Base-by-base conservation (phyloP, 2,888 invertebrate species). In the Lochmaea capreae region DNA sequence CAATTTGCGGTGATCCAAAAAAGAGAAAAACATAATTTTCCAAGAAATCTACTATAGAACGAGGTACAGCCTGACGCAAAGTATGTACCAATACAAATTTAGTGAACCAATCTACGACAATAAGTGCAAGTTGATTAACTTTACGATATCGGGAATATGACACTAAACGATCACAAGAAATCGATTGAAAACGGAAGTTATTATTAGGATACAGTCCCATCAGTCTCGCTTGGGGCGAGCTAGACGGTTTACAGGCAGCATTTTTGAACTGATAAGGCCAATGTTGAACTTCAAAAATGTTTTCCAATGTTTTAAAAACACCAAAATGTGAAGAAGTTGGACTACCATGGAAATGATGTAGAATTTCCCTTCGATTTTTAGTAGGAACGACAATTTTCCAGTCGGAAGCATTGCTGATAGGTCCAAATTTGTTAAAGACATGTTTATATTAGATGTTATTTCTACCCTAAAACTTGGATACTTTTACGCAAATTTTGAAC, bases 151-250 rank as follows among this genome's bases (percentile, higher is more conserved):
- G 57, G 1, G 77, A 72, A 42, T 79, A 68, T 1, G 79, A 77
- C 16, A 74, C 79, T 33, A 78, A 63, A 10, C 78, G 61, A 71
- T 79, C 77, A n/a, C 54, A 59, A 9, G 74, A 76, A 18, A 79
- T 59, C 18, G 77, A 58, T 46, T 77, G 73, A 52, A 69, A 76
- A 6, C 77, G 67, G 61, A 58, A 67, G 11, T 63, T 75, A 3
- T 59, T 71, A 39, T 67, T 58, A 12, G 22, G 2, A 22, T 52
- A 42, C 14, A 1, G 11, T 8, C n/a, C n/a, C n/a, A n/a, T n/a
- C n/a, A n/a, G n/a, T n/a, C n/a, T n/a, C n/a, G n/a, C 33, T 61
- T 49, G 4, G 1, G 11, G 14, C 11, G 11, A 12, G 14, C 9
- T 11, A 10, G 49, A 49, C 14, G 2, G 12, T 49, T 49, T 14